Evolutionary conservation across 2,888 invertebrate species (phyloP).

Genomic region (Epinotia ramella): DNA sequence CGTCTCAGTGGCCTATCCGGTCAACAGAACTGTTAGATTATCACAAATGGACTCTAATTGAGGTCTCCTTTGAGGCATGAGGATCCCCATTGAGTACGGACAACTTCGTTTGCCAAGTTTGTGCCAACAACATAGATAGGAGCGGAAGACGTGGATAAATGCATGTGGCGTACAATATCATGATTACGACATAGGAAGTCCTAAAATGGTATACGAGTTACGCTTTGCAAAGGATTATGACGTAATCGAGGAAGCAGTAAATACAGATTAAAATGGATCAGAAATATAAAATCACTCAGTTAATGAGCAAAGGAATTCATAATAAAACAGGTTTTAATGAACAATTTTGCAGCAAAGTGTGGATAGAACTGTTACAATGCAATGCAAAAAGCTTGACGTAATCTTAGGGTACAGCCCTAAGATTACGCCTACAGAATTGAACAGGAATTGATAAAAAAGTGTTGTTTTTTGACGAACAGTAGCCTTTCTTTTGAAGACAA

Average conservation of each 20-base stretch:
- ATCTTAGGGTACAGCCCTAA: background rate
- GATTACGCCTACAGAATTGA: constrained; percentile 10
- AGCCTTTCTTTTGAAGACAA: constrained; percentile 55
- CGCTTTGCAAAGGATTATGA: constrained; percentile 5
- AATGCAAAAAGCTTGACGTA: constrained; percentile 26
- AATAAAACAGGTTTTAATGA: constrained; percentile 9
- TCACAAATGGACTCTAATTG: constrained; percentile 61
- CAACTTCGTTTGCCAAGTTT: constrained; percentile 47
- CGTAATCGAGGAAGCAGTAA: constrained; percentile 20
- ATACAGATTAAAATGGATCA: background rate
- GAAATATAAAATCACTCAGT: background rate
- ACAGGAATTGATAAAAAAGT: constrained; percentile 25
- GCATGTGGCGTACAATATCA: constrained; percentile 16
- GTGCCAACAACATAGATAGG: constrained; percentile 26
- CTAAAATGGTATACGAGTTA: background rate
- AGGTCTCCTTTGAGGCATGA: constrained; percentile 53
- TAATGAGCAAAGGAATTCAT: background rate
- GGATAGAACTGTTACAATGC: background rate
- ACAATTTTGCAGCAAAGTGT: background rate
- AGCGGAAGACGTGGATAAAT: constrained; percentile 34
- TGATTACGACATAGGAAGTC: constrained; percentile 21
- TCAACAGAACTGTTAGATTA: constrained; percentile 56
- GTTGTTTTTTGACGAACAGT: constrained; percentile 53
- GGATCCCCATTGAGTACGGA: constrained; percentile 45
- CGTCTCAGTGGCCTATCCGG: constrained; percentile 47